Base-by-base conservation (phyloP, 2,888 invertebrate genomes). In the Reticulitermes lucifugus region DNA sequence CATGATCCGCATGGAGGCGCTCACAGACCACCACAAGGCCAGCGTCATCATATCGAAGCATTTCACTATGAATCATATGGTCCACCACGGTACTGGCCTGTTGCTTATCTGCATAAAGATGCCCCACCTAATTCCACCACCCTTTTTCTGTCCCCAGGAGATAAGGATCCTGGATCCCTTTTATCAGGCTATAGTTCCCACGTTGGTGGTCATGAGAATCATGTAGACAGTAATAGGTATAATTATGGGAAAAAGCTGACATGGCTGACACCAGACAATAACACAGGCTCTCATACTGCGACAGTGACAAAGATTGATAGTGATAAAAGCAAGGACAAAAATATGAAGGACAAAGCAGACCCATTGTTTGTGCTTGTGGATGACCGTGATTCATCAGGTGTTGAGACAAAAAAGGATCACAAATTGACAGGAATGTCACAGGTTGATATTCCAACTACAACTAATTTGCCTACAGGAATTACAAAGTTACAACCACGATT, bases 81-180 rank as follows among this genome's bases (percentile, higher is more conserved):
- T 3, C 83, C 84, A 0, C 86, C 85, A 2, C 83, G 84, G 51
- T 93, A 93, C 88, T 97, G 96, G 96, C 96, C 96, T 0, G 95
- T 97, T 29, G 95, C 96, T 0, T 97, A 96, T 89, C 92, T 97
- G 0, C 97, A 97, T 89, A 94, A 94, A 89, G 94, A 95, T 86
- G 94, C 94, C 60, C 97, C 97, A 6, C 96, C 96, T 0, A 96
- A 96, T 89, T 93, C 94, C 87, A 95, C 94, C 7, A 91, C 46
- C 43, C 25, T 82, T 65, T 70, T 43, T 70, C 41, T 35, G 7
- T 25, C 65, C 4, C 75, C 84, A 22, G 77, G 83, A n/a, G 79
- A 79, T 41, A 59, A 75, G 21, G 71, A 73, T 35, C 59, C 75
- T 22, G 75, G 25, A 5, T 12, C 59, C 59, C 82, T 77, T 46